Evolutionary conservation across 1,140 invertebrate genomes (phyloP).

Genomic region (Lanistes nyassanus): DNA sequence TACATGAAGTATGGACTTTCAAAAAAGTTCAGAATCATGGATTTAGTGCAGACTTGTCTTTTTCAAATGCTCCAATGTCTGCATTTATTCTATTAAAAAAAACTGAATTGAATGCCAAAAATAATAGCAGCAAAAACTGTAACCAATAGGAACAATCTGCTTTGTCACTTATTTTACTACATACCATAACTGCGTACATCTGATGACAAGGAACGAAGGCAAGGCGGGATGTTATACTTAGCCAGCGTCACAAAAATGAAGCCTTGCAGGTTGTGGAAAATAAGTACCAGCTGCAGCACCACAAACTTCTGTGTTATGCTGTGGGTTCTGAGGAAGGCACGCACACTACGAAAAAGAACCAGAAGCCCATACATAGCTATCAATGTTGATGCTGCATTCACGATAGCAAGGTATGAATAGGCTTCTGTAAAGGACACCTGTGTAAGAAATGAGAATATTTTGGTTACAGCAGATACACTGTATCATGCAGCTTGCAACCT

Average conservation of each 20-base stretch:
- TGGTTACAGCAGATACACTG: too few species aligned
- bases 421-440: neutral
- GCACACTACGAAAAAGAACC: constrained; percentile 26
- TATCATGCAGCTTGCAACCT: too few species aligned
- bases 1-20: too few species aligned
- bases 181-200: constrained; percentile 27
- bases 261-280: constrained; percentile 37
- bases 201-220: constrained; percentile 23
- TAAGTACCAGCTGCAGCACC: constrained; percentile 31
- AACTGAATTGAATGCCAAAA: neutral
- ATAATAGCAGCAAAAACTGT: neutral
- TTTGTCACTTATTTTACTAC: neutral
- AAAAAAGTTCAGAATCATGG: too few species aligned
- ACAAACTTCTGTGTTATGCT: constrained; percentile 16
- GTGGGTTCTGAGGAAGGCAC: constrained; percentile 15
- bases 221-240: constrained; percentile 30
- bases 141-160: too few species aligned
- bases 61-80: too few species aligned
- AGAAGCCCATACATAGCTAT: constrained; percentile 37
- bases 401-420: neutral
- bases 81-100: too few species aligned
- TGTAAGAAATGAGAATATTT: neutral
- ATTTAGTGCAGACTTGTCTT: too few species aligned
- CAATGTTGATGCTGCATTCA: constrained; percentile 24
- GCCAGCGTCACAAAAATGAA: constrained; percentile 29